Percentiles rank a stretch among this genome's conserved stretches.
Evolutionary conservation across 2,113 vertebrate species (phyloP).

Genomic region (Gambusia holbrooki): DNA sequence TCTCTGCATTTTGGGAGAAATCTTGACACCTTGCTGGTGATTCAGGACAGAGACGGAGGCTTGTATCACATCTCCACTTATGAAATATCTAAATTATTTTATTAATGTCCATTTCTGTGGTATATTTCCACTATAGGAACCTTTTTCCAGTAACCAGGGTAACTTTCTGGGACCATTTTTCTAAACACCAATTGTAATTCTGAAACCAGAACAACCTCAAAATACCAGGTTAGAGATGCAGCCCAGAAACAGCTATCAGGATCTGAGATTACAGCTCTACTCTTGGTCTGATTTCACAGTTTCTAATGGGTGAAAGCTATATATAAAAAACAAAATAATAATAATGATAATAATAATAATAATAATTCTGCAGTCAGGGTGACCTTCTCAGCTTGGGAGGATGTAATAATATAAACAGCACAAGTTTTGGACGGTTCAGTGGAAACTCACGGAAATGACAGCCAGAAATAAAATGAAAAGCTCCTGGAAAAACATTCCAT

Average conservation of each 20-base stretch:
- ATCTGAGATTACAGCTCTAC: background rate
- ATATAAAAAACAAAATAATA: too few relatives aligned
- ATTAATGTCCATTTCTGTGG: constrained; percentile 4
- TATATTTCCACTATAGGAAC: background rate
- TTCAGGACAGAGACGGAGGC: background rate
- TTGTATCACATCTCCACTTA: constrained; percentile 2
- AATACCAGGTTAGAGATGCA: background rate
- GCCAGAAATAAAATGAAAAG: background rate
- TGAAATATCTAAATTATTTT: constrained; percentile 14
- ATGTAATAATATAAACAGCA: background rate
- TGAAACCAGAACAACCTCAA: background rate
- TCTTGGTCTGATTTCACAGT: background rate
- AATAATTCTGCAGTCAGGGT: background rate
- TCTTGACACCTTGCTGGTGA: constrained; percentile 5
- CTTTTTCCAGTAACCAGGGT: background rate
- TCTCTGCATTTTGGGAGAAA: constrained; percentile 2
- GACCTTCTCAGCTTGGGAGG: background rate
- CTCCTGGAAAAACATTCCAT: background rate
- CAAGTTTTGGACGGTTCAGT: background rate
- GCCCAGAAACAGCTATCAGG: background rate
- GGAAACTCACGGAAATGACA: background rate
- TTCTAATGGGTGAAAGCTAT: background rate
- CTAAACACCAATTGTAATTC: background rate
- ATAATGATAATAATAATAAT: too few relatives aligned
- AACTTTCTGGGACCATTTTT: background rate